Percentiles rank a stretch among this genome's conserved stretches.
Evolutionary conservation across 2,113 vertebrate species (phyloP).

Genomic region (Phycodurus eques): DNA sequence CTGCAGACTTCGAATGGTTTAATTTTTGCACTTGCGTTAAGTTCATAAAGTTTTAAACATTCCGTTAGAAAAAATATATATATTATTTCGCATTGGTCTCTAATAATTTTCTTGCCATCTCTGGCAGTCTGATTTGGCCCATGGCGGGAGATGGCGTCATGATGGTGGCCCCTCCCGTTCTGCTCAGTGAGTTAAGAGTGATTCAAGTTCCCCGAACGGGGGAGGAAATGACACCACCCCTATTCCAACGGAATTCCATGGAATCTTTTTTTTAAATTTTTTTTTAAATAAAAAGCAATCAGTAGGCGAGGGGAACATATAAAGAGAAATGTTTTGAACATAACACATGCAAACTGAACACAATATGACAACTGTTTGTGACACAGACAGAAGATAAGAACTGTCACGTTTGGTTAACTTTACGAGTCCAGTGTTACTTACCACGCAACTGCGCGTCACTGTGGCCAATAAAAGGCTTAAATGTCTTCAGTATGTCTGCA

Average conservation of each 20-base stretch:
- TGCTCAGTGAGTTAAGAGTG: background rate
- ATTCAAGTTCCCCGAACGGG: constrained; percentile 1
- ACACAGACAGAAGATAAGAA: background rate
- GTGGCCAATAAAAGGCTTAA: constrained; percentile 75
- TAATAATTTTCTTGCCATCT: background rate
- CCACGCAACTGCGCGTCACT: constrained; percentile 70
- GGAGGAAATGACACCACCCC: constrained; percentile 65
- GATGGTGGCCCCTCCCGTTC: background rate
- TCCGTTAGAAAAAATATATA: too few species aligned
- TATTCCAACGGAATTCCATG: constrained; percentile 30
- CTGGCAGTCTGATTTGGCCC: background rate
- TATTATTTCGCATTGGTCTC: too few species aligned
- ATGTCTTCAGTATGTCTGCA: constrained; percentile 70
- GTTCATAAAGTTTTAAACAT: too few species aligned
- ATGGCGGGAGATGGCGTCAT: background rate
- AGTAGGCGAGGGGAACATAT: constrained; percentile 45
- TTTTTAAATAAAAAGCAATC: constrained; percentile 51
- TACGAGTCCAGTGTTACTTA: constrained; percentile 49
- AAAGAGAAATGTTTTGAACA: background rate
- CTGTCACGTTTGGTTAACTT: background rate
- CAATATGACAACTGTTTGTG: background rate
- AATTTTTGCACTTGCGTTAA: too few species aligned
- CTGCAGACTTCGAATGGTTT: too few species aligned
- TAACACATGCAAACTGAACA: background rate
- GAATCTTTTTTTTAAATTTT: constrained; percentile 6